Conservation (phyloP, 2,113 vertebrate genomes). For the Zosterops pallidus region DNA sequence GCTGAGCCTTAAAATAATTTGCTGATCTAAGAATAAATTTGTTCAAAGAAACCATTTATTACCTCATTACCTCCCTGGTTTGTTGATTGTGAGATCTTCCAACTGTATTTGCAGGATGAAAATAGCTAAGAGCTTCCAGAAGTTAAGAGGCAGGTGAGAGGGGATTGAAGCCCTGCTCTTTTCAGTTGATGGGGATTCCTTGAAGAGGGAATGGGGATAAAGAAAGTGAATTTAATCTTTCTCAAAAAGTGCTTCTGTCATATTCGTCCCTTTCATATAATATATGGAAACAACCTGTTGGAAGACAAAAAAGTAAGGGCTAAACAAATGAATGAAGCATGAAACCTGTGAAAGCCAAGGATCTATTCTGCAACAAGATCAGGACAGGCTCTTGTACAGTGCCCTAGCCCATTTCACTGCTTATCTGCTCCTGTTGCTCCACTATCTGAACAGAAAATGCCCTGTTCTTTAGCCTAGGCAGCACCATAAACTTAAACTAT, state of each 20-base stretch:
- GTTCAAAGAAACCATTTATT: slow-evolving; percentile 24
- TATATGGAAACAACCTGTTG: not conserved
- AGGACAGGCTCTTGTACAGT: not conserved
- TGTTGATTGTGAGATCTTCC: not conserved
- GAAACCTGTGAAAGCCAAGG: not conserved
- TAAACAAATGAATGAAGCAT: not conserved
- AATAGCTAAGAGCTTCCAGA: not conserved
- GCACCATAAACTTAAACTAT: not conserved
- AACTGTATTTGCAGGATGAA: not conserved
- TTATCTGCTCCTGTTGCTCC: not conserved
- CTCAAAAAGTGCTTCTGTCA: not conserved
- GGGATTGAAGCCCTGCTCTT: not conserved
- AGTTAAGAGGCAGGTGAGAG: not conserved
- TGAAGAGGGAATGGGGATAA: not conserved
- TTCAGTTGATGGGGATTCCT: not conserved
- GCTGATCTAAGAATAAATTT: slow-evolving; percentile 41
- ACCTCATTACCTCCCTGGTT: not conserved
- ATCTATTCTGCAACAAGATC: not conserved
- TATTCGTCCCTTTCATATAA: not conserved
- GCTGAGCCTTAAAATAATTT: not conserved
- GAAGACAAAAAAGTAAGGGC: not conserved
- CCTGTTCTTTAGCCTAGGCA: not conserved
- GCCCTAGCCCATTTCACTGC: not conserved
- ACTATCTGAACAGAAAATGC: not conserved
- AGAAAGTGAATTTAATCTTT: slow-evolving; percentile 37